Evolutionary conservation across 2,113 vertebrate genomes (phyloP), one percentile per base, ranked within the genome.

Genomic region (Microcebus tavaratra): DNA sequence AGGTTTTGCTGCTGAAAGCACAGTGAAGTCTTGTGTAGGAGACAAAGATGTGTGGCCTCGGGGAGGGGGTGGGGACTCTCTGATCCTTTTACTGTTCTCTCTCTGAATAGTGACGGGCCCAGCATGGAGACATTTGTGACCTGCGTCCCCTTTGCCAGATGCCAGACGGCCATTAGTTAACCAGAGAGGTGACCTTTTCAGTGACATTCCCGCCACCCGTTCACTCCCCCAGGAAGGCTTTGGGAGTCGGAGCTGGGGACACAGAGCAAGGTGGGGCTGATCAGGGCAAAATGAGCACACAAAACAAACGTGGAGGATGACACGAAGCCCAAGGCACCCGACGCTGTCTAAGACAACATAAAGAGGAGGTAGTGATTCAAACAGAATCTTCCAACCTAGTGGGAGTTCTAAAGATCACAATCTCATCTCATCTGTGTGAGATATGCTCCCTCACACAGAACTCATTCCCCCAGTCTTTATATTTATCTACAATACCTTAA

Each of bases 101-200:
- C 57, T 96, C 79, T 96, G 94, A 98, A 96, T 91, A 93, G 96
- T 63, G 93, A 84, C 42, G 50, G 95, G 57, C 93, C 94, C 93
- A 59, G 94, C 94, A 67, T 50, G 93, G 87, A 96, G 96, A 96
- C 97, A 91, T 93, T 45, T 87, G 94, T 97, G 98, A 98, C 98
- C 98, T 81, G 79, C 53, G 5, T 93, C 53, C 94, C 86, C 89
- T 84, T 94, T 95, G 94, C 96, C 97, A 98, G 97, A 97, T 97
- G 97, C 93, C 81, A 95, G 80, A 91, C 36, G 45, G 97, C 93
- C 79, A 95, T 96, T 93, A 88, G 93, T 94, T 92, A 96, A 96
- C 75, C 82, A 88, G 84, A 96, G 80, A 84, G 76, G 57, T 0
- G 31, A 87, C 92, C 97, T 94, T 92, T 97, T 45, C 81, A 36